Conservation (phyloP, 2,797 vertebrate genomes). For the Urosaurus nigricauda region DNA sequence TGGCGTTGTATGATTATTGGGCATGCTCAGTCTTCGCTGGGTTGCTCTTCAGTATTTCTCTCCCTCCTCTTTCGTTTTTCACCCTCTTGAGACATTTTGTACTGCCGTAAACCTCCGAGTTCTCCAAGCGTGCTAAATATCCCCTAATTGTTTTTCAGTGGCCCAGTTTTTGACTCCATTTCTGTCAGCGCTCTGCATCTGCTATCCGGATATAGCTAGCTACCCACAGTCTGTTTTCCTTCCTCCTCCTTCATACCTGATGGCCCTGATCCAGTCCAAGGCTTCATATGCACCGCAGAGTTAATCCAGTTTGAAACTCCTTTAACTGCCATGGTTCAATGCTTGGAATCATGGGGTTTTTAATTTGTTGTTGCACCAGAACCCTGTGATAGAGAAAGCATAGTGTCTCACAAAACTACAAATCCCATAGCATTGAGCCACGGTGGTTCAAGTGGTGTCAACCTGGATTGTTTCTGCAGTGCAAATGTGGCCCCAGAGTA, state of each 20-base stretch:
- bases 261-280: background rate
- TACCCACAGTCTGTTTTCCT: background rate
- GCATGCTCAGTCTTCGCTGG: background rate
- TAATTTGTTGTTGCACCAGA: no score
- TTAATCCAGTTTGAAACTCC: no score
- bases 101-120: background rate
- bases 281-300: no score
- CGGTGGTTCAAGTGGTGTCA: no score
- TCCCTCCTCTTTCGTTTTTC: background rate
- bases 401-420: no score
- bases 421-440: no score
- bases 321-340: no score
- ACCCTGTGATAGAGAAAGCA: no score
- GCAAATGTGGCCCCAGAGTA: no score
- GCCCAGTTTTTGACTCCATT: background rate
- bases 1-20: background rate
- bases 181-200: background rate
- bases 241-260: background rate
- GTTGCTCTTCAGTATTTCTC: background rate
- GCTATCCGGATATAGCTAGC: background rate
- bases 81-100: background rate
- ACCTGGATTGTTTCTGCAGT: no score
- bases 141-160: background rate
- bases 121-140: background rate
- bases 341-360: no score